Percentiles rank a stretch among this genome's conserved stretches.
Evolutionary conservation across 2,888 invertebrate genomes (phyloP).

Genomic region (Hoplodrina blanda): DNA sequence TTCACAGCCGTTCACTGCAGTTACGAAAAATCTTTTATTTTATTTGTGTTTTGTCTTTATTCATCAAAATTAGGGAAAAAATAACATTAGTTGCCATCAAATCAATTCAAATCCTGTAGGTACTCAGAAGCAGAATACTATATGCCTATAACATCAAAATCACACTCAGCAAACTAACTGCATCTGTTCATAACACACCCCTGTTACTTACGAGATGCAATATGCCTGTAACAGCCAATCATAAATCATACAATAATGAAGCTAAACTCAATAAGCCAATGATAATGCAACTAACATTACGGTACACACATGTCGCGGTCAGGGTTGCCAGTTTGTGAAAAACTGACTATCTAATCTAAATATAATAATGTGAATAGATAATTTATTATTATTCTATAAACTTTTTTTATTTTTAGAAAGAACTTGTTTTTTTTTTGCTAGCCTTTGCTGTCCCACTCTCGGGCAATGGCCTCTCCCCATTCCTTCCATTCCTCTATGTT

Average conservation of each 20-base stretch:
- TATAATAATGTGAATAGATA: not conserved
- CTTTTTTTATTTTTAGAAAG: no score
- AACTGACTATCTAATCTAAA: not conserved
- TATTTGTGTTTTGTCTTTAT: no score
- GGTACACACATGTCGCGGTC: conserved; percentile 9
- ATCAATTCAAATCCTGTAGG: no score
- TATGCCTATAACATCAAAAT: not conserved
- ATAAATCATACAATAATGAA: conserved; percentile 63
- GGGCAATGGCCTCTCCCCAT: no score
- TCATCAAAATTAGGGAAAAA: no score
- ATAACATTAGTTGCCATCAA: no score
- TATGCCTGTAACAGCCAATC: conserved; percentile 56
- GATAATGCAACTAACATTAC: conserved; percentile 50
- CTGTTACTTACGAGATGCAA: conserved; percentile 51
- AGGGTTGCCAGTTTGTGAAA: conserved; percentile 37
- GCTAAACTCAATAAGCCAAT: conserved; percentile 62
- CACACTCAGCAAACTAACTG: not conserved
- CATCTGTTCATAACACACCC: conserved; percentile 25
- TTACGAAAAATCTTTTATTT: no score
- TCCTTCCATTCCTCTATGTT: no score
- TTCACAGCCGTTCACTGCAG: no score
- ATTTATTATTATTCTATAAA: no score
- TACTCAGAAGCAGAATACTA: not conserved
- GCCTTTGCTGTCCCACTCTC: no score
- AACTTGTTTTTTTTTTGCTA: no score